Percentiles rank a stretch among this genome's conserved stretches.
phyloP scores from a whole-genome alignment of 2,888 invertebrate species.

The Archips crataeganus region DNA sequence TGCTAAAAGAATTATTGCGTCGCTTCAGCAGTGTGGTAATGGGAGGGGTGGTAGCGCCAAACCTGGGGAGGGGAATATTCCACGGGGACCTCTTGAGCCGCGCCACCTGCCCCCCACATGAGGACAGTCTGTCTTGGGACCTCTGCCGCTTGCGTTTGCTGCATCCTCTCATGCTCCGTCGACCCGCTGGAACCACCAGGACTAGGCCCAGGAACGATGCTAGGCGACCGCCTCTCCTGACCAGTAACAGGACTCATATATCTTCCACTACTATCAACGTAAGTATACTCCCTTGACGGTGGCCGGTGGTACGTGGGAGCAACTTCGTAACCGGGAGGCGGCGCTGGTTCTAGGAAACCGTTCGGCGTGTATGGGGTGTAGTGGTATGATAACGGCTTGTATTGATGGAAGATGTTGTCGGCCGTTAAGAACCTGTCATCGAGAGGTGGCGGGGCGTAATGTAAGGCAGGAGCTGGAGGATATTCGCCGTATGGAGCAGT shows the following conservation, averaged over 20 bases:
- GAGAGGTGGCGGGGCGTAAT: constrained; percentile 88
- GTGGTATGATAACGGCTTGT: constrained; percentile 94
- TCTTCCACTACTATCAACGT: constrained; percentile 85
- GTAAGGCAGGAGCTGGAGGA: constrained; percentile 88
- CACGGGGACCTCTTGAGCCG: constrained; percentile 77
- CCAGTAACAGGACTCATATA: constrained; percentile 87
- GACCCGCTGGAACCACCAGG: constrained; percentile 79
- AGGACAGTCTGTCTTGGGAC: constrained; percentile 95
- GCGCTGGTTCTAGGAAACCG: constrained; percentile 92
- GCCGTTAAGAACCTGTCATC: constrained; percentile 91
- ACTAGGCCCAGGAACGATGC: constrained; percentile 82
- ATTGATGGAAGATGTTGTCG: constrained; percentile 96
- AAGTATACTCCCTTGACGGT: constrained; percentile 84
- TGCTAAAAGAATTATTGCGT: constrained; percentile 70
- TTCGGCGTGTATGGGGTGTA: constrained; percentile 91
- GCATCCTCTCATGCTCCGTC: constrained; percentile 74
- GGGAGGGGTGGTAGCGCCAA: constrained; percentile 82
- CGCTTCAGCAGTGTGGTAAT: constrained; percentile 83
- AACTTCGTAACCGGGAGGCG: constrained; percentile 86
- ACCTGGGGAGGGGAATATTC: constrained; percentile 83
- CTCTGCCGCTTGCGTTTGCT: constrained; percentile 79
- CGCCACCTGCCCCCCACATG: constrained; percentile 93
- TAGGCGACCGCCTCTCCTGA: constrained; percentile 88
- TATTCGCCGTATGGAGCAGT: constrained; percentile 92
- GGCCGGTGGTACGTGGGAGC: constrained; percentile 89